Base-by-base conservation (phyloP, 1,140 invertebrate species). In the Drosophila rufa region DNA sequence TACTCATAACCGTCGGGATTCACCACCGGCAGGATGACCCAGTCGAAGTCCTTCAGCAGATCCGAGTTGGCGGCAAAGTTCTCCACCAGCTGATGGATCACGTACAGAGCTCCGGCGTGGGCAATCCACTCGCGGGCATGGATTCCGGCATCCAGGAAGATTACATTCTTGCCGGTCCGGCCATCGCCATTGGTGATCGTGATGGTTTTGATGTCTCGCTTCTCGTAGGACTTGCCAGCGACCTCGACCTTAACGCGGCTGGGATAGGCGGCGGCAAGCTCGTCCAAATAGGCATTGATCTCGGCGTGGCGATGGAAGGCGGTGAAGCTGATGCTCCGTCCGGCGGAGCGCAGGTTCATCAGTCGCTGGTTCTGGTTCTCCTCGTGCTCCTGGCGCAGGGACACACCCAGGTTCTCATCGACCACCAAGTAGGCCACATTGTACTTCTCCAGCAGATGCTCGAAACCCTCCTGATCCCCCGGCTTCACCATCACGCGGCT, bases 61-160 rank as follows among this genome's bases (percentile, higher is more conserved):
- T 92, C 66, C 7, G 81, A 56, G 27, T 93, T 92, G 30, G 93
- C 92, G 2, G 80, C 93, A 82, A 94, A 87, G 53, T 95, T 94
- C 59, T 94, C 94, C 0, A 94, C 94, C 47, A 96, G 87, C 83
- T 95, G 93, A 51, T 95, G 84, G 40, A 96, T 95, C 33, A 96
- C 94, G 90, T 95, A 96, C 5, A 95, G 77, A 7, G 94, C 94
- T 0, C 94, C 94, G 1, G 95, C 94, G 6, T 95, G 94, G 0
- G 95, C 94, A 40, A 96, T 94, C 96, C 96, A 97, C 93, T 97
- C 96, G 68, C 96, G 93, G 1, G 95, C 95, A 92, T 97, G 96
- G 11, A 94, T 93, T 7, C 93, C 94, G 25, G 94, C 94, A 61
- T 95, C 94, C 30, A 95, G 91, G 15, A 95, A 89, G 66, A 95